Conservation (phyloP, 1,140 invertebrate species). For the Homalodisca vitripennis region DNA sequence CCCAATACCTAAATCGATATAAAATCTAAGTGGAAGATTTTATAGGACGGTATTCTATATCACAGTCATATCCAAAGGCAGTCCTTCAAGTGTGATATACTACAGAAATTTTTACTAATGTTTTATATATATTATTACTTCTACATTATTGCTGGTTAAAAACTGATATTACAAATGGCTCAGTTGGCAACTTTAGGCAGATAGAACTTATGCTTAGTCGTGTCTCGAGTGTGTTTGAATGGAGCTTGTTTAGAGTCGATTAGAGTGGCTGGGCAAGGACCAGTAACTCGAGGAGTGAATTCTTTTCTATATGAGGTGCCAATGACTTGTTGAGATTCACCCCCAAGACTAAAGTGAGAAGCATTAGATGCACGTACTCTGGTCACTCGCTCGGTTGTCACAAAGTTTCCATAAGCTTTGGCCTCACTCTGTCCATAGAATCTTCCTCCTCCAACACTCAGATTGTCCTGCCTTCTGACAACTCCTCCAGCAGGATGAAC, state of each 20-base stretch:
- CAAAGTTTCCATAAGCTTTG: conserved; percentile 65
- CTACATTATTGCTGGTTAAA: background rate
- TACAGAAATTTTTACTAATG: background rate
- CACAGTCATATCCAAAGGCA: conserved; percentile 27
- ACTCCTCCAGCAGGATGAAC: conserved; percentile 30
- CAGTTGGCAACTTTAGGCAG: conserved; percentile 51
- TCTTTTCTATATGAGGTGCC: conserved; percentile 66
- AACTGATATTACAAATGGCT: background rate
- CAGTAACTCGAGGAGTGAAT: conserved; percentile 62
- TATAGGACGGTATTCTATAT: conserved; percentile 25
- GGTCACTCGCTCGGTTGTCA: conserved; percentile 52
- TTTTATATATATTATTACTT: background rate
- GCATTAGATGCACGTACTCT: conserved; percentile 61
- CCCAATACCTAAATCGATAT: background rate
- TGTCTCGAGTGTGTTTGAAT: conserved; percentile 79
- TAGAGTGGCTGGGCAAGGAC: conserved; percentile 74
- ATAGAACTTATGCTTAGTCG: conserved; percentile 80
- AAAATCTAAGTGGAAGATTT: conserved; percentile 19
- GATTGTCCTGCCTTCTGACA: conserved; percentile 53
- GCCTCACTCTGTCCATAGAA: conserved; percentile 67
- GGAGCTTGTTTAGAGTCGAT: conserved; percentile 59
- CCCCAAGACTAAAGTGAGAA: conserved; percentile 70
- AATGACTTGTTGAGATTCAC: conserved; percentile 42
- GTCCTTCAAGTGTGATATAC: background rate
- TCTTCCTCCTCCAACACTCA: conserved; percentile 62